A percentile compares a stretch with the other conserved stretches of the same genome.
phyloP scores from a whole-genome alignment of 1,140 invertebrate species.

The Ostrea edulis region DNA sequence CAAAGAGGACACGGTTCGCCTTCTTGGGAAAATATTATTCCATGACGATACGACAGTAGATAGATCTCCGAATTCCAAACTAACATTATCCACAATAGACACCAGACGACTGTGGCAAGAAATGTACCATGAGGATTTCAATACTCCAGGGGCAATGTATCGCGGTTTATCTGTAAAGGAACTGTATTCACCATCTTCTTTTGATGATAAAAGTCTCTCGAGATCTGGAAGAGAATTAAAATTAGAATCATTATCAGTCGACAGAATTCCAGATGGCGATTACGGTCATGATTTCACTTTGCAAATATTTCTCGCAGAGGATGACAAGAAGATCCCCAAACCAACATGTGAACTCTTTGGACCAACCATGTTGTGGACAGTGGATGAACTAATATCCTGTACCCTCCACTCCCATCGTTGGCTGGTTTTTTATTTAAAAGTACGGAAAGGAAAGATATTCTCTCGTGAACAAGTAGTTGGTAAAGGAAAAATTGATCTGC shows the following conservation, averaged over 20 bases:
- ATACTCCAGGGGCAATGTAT: constrained; percentile 76
- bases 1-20: constrained; percentile 75
- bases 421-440: background rate
- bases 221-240: constrained; percentile 11
- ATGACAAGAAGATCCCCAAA: background rate
- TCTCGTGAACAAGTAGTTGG: constrained; percentile 12
- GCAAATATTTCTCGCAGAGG: background rate
- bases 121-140: constrained; percentile 69
- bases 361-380: constrained; percentile 27
- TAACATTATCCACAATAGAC: constrained; percentile 66
- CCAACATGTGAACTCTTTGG: background rate
- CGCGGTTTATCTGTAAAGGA: constrained; percentile 67
- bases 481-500: constrained; percentile 1
- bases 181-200: background rate
- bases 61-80: constrained; percentile 75
- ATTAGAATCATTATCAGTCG: constrained; percentile 48
- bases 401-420: background rate
- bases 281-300: constrained; percentile 35
- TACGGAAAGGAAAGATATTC: constrained; percentile 30
- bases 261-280: constrained; percentile 41
- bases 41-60: constrained; percentile 80
- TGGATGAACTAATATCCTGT: background rate
- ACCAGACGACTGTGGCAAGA: constrained; percentile 72
- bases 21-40: constrained; percentile 76
- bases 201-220: background rate